phyloP scores from a whole-genome alignment of 2,113 vertebrate genomes.

The Picathartes gymnocephalus region DNA sequence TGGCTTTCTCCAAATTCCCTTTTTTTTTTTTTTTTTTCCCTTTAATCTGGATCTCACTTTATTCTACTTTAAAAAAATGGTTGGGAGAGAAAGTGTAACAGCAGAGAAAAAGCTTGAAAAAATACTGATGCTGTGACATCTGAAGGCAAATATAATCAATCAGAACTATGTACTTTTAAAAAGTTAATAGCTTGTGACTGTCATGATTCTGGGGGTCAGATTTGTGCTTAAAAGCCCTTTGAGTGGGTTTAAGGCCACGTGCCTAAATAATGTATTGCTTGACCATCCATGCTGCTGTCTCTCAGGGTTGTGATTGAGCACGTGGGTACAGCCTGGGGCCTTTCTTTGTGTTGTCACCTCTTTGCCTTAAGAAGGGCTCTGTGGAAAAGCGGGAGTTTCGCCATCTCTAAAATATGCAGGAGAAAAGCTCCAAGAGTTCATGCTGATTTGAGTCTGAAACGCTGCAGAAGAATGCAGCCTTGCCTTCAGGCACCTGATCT shows the following conservation, averaged over 20 bases:
- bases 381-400: not conserved
- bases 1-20: not conserved
- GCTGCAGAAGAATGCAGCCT: not conserved
- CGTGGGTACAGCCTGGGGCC: rapidly evolving
- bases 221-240: not conserved
- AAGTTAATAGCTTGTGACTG: not conserved
- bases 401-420: not conserved
- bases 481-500: constrained; percentile 8
- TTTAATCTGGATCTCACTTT: not conserved
- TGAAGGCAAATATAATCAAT: not conserved
- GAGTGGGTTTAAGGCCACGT: not conserved
- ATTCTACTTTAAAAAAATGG: not conserved
- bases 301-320: not conserved
- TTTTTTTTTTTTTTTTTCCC: not conserved
- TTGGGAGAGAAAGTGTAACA: not conserved
- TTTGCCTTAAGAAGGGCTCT: not conserved
- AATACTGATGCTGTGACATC: not conserved
- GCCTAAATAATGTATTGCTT: not conserved
- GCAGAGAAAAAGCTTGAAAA: not conserved
- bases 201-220: not conserved
- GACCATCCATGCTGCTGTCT: not conserved
- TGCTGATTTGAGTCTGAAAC: not conserved
- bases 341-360: not conserved
- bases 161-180: not conserved
- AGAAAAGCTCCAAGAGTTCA: not conserved